Base-by-base conservation (phyloP, 2,113 vertebrate species). In the Myotis lucifugus region DNA sequence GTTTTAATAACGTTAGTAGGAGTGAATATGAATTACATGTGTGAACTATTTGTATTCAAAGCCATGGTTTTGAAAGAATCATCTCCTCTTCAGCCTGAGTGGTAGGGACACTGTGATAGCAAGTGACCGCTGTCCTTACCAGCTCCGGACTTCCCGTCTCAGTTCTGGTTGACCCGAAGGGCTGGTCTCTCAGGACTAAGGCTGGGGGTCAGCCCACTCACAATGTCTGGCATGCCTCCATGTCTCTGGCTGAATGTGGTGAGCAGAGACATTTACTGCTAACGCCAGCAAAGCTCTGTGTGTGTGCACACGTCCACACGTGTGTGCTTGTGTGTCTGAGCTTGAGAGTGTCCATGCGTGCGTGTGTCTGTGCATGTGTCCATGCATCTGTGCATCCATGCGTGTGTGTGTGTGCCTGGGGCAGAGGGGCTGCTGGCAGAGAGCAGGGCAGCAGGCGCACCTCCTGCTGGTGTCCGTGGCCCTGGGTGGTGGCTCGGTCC, bases 21-120 rank as follows among this genome's bases (percentile, higher is more conserved):
- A 74, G 27, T 74, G 18, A 67, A 40, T 79, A 25, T 91, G 18
- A 92, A 32, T 52, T 78, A 7, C 17, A 40, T 7, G 2, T 79
- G 7, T 90, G 84, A 82, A 54, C 73, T 56, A n/a, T 37, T 82
- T 70, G 15, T 54, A 21, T 94, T 83, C 92, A 66, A 82, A 91
- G 48, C 50, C n/a, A 34, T 37, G 29, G 77, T 90, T 91, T 78
- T 59, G 52, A 73, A 14, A 59, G 42, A 74, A 27, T n/a, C 3
- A 25, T 73, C 87, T 93, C n/a, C 46, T 91, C 87, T 48, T 88
- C 7, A 83, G 67, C 52, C 54, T 78, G 73, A 91, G 52, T 32
- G 67, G 3, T 34, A 64, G 70, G 73, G 12, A 8, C 6, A 34
- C 29, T 86, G 29, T 92, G 19, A 59, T 74, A 46, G 54, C 82